phyloP scores from a whole-genome alignment of 2,113 vertebrate genomes.

The Natator depressus region DNA sequence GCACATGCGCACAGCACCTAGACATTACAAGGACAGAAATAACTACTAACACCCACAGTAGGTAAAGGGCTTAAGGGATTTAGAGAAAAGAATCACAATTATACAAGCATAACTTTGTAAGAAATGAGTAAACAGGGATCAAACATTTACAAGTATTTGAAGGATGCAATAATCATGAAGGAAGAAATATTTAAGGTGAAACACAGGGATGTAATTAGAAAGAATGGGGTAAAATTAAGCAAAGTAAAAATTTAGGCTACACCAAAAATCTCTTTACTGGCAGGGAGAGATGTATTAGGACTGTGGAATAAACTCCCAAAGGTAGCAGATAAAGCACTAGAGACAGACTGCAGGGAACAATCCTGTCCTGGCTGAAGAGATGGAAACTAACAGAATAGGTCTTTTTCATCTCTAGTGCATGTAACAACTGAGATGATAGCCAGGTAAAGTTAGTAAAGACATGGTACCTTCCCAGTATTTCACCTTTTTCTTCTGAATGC shows the following conservation, averaged over 20 bases:
- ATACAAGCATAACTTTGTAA: background rate
- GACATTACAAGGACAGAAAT: background rate
- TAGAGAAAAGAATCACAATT: background rate
- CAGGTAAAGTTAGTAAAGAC: background rate
- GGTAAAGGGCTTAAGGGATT: fast-evolving
- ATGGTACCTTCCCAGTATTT: background rate
- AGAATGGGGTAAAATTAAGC: background rate
- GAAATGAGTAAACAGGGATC: background rate
- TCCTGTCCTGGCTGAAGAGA: background rate
- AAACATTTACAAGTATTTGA: background rate
- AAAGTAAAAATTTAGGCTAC: background rate
- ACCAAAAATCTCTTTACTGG: background rate
- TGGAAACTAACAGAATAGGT: background rate
- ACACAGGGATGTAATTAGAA: background rate
- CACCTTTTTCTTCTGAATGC: background rate
- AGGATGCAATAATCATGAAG: background rate
- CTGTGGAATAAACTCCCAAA: background rate
- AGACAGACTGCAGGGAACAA: background rate
- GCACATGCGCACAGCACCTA: background rate
- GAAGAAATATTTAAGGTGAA: background rate
- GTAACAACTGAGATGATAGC: background rate
- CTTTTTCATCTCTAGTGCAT: background rate
- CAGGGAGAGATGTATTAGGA: background rate
- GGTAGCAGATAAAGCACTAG: background rate
- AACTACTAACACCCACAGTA: background rate